A percentile compares a stretch with the other conserved stretches of the same genome.
These are phyloP conservation scores for Phylloscopus trochilus DNA, from an alignment of 2,113 vertebrate genomes.

Conservation along the genomic window DNA sequence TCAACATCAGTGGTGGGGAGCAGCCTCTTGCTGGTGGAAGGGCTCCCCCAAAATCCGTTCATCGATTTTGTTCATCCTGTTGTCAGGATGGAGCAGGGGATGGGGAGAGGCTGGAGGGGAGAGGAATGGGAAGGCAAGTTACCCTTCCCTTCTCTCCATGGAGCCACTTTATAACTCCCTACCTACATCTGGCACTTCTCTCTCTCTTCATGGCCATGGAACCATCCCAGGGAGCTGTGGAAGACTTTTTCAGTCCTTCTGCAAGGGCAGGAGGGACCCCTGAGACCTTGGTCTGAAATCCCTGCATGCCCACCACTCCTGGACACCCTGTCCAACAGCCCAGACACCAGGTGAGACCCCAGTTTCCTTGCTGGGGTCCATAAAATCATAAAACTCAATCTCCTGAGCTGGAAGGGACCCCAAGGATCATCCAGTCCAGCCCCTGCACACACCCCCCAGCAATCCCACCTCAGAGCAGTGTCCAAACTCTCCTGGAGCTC, in stretches of 20 bases:
- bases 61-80: no score
- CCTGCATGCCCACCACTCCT: rapidly evolving
- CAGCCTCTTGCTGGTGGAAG: not conserved
- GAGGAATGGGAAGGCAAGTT: rapidly evolving
- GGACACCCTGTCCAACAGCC: not conserved
- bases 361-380: not conserved
- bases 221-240: rapidly evolving
- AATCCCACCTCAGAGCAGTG: not conserved
- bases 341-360: not conserved
- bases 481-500: not conserved
- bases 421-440: not conserved
- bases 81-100: not conserved
- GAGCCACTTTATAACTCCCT: not conserved
- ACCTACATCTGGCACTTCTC: not conserved
- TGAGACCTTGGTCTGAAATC: not conserved
- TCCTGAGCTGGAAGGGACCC: not conserved
- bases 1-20: not conserved
- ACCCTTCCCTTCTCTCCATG: not conserved
- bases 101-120: not conserved
- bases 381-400: no score
- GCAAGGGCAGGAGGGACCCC: not conserved
- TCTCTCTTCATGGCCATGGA: rapidly evolving
- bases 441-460: not conserved
- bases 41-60: not conserved
- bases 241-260: not conserved